A percentile compares a stretch with the other conserved stretches of the same genome.
Conservation (phyloP, 2,888 invertebrate species). For the Junonia oenone region DNA sequence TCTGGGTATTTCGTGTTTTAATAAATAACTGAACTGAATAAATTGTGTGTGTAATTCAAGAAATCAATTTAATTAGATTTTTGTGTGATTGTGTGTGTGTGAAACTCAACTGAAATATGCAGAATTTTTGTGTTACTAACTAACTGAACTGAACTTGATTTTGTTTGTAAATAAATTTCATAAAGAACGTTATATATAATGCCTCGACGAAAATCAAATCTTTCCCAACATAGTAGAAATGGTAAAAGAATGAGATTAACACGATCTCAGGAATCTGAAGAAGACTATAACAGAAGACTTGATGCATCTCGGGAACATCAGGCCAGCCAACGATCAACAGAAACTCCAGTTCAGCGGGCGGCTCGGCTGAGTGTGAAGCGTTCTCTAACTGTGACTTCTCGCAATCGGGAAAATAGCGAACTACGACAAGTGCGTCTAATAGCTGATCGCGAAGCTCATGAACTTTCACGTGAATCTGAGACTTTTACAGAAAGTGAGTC, state of each 20-base stretch:
- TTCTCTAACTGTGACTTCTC: not conserved
- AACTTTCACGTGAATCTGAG: conserved; percentile 1
- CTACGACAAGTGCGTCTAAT: not conserved
- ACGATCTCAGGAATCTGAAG: not conserved
- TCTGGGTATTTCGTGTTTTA: too few relatives aligned
- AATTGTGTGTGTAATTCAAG: too few relatives aligned
- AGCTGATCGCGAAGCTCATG: conserved; percentile 4
- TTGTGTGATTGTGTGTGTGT: too few relatives aligned
- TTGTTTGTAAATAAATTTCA: too few relatives aligned
- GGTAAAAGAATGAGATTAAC: not conserved
- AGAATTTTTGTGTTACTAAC: too few relatives aligned
- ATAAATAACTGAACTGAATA: too few relatives aligned
- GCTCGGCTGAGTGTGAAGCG: not conserved
- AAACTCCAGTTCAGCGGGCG: not conserved
- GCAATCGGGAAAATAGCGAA: not conserved
- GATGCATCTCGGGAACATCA: not conserved
- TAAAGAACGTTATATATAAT: too few relatives aligned
- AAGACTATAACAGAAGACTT: not conserved
- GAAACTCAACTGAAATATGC: too few relatives aligned
- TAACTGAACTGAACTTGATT: too few relatives aligned
- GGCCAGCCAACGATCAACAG: not conserved
- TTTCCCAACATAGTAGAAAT: not conserved
- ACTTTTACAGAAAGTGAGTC: conserved; percentile 3
- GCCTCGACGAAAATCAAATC: not conserved
- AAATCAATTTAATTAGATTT: too few relatives aligned